Percentiles rank a stretch among this genome's conserved stretches.
phyloP scores from a whole-genome alignment of 1,140 invertebrate genomes.

The Calliphora vicina region DNA sequence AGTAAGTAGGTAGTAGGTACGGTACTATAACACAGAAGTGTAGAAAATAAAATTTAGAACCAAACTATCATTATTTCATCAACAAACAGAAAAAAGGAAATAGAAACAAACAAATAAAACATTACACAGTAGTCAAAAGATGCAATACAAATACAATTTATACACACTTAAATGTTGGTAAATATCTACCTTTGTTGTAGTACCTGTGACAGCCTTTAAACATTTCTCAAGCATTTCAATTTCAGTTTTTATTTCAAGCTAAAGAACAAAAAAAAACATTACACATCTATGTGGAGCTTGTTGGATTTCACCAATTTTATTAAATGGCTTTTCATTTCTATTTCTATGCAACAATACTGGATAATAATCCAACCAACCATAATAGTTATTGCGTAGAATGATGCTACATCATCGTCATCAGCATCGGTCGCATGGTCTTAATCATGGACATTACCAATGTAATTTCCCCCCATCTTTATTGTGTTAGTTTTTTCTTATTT shows the following conservation, averaged over 20 bases:
- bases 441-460: not conserved
- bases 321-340: conserved; percentile 4
- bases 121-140: too few relatives aligned
- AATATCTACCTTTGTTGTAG: too few relatives aligned
- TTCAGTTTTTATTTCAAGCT: not conserved
- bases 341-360: not conserved
- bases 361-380: not conserved
- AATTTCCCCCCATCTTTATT: not conserved
- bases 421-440: not conserved
- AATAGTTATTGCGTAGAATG: not conserved
- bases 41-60: not conserved
- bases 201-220: not conserved
- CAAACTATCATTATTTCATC: not conserved
- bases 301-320: not conserved
- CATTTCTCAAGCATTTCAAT: conserved; percentile 8
- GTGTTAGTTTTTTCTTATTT: not conserved
- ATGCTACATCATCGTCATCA: not conserved
- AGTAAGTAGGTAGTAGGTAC: not conserved
- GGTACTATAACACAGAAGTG: not conserved
- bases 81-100: not conserved
- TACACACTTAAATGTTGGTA: not conserved
- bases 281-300: not conserved
- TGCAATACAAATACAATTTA: too few relatives aligned
- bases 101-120: not conserved
- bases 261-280: too few relatives aligned